These are phyloP conservation scores for Diplodus sargus DNA, from an alignment of 2,797 vertebrate genomes.

Conservation along the genomic window DNA sequence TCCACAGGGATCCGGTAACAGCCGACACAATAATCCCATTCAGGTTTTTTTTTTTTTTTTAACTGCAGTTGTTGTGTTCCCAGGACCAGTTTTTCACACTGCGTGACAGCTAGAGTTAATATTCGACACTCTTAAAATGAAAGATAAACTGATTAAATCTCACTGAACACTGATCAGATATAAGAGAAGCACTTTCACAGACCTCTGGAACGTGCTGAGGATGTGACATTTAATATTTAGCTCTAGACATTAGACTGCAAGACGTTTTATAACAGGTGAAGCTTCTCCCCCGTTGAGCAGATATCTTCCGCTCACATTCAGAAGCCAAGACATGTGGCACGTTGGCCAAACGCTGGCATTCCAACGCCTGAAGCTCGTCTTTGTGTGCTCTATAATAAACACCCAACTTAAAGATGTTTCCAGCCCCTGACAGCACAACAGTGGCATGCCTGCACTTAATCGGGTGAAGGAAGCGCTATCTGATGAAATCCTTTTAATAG, in stretches of 20 bases:
- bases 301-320: neutral
- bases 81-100: slow-evolving; percentile 55
- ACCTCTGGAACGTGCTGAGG: neutral
- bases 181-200: neutral
- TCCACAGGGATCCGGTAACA: slow-evolving; percentile 66
- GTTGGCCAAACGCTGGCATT: slow-evolving; percentile 18
- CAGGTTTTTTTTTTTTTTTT: slow-evolving; percentile 21
- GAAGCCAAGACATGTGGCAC: neutral
- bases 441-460: slow-evolving; percentile 39
- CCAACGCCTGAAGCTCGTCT: slow-evolving; percentile 6
- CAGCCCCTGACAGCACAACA: slow-evolving; percentile 31
- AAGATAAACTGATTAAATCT: neutral
- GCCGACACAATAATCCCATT: slow-evolving; percentile 65
- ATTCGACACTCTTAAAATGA: neutral
- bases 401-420: slow-evolving; percentile 33
- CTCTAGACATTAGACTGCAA: neutral
- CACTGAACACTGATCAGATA: neutral
- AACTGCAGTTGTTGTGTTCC: slow-evolving; percentile 54
- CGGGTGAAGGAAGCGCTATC: slow-evolving; percentile 45
- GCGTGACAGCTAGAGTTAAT: slow-evolving; percentile 5
- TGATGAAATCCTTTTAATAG: slow-evolving; percentile 68
- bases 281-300: neutral
- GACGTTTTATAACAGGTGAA: neutral
- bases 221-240: neutral
- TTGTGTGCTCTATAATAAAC: slow-evolving; percentile 33